These are phyloP conservation scores for Mycalesis mineus DNA, from an alignment of 2,888 invertebrate genomes.

Conservation along the genomic window DNA sequence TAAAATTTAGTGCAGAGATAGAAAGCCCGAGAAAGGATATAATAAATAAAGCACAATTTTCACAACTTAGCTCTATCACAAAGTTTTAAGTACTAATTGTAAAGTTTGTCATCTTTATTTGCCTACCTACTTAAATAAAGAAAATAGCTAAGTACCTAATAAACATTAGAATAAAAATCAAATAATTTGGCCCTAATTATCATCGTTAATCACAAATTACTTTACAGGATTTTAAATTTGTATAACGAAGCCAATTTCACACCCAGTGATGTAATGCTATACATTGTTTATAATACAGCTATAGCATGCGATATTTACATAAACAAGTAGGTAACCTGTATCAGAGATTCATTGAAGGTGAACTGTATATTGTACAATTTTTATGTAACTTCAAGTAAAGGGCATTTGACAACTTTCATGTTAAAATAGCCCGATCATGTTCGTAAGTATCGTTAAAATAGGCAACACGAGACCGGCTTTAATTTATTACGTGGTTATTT, in stretches of 20 bases:
- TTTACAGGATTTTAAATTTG: not conserved
- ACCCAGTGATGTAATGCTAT: not conserved
- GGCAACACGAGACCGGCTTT: not conserved
- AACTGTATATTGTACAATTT: conserved; percentile 10
- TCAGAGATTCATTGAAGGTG: conserved; percentile 7
- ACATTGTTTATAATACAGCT: not conserved
- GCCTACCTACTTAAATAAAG: too few species aligned
- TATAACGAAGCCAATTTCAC: not conserved
- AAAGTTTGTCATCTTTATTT: too few species aligned
- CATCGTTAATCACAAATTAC: too few species aligned
- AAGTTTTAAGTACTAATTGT: too few species aligned
- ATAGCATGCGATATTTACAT: conserved; percentile 18
- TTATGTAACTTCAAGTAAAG: conserved; percentile 6
- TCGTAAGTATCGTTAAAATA: not conserved
- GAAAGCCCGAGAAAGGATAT: too few species aligned
- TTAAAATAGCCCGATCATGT: not conserved
- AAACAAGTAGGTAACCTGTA: not conserved
- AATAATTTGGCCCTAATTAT: too few species aligned
- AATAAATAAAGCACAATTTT: too few species aligned
- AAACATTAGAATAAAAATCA: too few species aligned
- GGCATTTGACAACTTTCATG: not conserved
- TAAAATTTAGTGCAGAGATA: too few species aligned
- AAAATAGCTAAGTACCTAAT: too few species aligned
- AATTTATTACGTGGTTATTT: not conserved
- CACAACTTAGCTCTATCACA: too few species aligned